Conservation (phyloP, 2,888 invertebrate genomes). For the Hydrotaea diabolus region DNA sequence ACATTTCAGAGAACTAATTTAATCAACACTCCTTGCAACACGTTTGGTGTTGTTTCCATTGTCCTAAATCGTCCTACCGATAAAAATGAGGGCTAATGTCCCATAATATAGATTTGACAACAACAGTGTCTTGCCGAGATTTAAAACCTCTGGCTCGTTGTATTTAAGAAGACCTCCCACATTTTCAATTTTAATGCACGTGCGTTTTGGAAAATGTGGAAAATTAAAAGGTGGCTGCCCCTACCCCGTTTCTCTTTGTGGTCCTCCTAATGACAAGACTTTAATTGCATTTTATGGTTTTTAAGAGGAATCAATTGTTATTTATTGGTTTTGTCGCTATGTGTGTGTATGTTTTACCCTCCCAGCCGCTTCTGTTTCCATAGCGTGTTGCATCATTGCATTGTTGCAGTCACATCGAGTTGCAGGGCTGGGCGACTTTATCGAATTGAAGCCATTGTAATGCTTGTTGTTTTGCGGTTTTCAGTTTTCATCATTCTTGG, state of each 20-base stretch:
- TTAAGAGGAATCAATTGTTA: slow-evolving; percentile 30
- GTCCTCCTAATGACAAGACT: background rate
- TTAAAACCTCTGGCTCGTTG: background rate
- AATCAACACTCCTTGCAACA: slow-evolving; percentile 49
- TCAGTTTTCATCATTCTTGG: background rate
- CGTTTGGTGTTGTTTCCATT: slow-evolving; percentile 40
- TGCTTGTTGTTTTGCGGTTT: slow-evolving; percentile 46
- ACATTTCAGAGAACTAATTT: slow-evolving; percentile 43
- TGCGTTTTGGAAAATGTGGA: background rate
- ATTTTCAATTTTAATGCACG: slow-evolving; percentile 11
- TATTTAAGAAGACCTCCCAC: background rate
- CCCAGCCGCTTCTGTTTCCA: background rate
- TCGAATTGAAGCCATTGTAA: slow-evolving; percentile 53
- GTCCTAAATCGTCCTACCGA: too few relatives aligned
- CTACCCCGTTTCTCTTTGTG: too few relatives aligned
- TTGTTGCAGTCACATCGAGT: slow-evolving; percentile 44
- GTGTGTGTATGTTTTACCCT: slow-evolving; percentile 1
- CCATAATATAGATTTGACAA: slow-evolving; percentile 44
- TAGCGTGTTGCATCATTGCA: slow-evolving; percentile 7
- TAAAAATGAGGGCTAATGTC: slow-evolving; percentile 8
- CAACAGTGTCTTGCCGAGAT: background rate
- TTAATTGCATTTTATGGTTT: slow-evolving; percentile 45
- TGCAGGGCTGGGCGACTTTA: background rate
- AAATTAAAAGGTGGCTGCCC: too few relatives aligned
- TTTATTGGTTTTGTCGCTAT: slow-evolving; percentile 6